A percentile compares a stretch with the other conserved stretches of the same genome.
These are phyloP conservation scores for Callosobruchus maculatus DNA, from an alignment of 2,888 invertebrate species.

Conservation along the genomic window DNA sequence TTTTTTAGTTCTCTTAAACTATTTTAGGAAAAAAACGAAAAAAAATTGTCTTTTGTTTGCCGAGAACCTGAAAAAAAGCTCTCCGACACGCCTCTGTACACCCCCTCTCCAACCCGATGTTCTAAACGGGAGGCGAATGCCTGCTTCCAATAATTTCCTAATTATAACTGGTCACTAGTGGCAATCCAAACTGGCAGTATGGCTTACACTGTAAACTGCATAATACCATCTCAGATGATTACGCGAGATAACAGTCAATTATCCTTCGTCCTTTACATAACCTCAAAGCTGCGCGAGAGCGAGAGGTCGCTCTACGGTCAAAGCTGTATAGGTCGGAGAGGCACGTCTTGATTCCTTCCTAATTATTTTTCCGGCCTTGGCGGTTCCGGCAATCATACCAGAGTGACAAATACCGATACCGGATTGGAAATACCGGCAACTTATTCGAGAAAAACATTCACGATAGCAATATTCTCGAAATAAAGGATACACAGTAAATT, in stretches of 20 bases:
- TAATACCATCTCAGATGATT: not conserved
- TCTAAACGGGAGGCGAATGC: not conserved
- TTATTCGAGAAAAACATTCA: not conserved
- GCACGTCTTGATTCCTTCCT: not conserved
- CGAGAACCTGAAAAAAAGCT: not conserved
- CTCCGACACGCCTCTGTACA: not conserved
- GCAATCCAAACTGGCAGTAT: not conserved
- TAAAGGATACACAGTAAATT: no score
- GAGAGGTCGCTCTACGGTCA: not conserved
- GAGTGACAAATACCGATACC: not conserved
- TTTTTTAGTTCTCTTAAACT: no score
- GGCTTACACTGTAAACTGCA: not conserved
- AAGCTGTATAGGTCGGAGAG: not conserved
- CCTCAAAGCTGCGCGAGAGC: not conserved
- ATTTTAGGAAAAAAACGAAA: no score
- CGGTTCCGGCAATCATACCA: not conserved
- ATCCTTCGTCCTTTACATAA: not conserved
- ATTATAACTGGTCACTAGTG: not conserved
- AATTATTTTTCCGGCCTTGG: not conserved
- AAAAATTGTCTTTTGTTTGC: no score
- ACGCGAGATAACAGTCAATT: not conserved
- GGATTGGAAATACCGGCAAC: not conserved
- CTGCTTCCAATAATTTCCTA: not conserved
- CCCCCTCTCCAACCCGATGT: not conserved
- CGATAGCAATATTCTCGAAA: no score